Percentiles rank a stretch among this genome's conserved stretches.
Conservation (phyloP, 2,113 vertebrate species). For the Poecile atricapillus region DNA sequence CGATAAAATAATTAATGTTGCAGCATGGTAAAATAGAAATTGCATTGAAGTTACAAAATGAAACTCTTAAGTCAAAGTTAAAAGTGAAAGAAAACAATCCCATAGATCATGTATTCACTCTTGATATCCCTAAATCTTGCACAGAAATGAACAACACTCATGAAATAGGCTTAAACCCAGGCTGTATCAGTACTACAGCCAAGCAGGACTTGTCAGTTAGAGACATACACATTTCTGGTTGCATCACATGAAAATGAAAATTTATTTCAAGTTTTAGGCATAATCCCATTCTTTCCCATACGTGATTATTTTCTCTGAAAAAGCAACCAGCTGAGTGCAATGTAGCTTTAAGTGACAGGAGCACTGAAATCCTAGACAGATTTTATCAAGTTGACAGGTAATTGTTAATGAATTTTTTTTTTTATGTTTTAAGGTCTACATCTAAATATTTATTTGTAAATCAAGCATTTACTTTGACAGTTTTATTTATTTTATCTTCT, state of each 20-base stretch:
- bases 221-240: constrained; percentile 4
- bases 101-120: constrained; percentile 32
- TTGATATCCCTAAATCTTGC: constrained; percentile 49
- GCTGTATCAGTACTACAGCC: constrained; percentile 19
- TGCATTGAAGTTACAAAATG: constrained; percentile 49
- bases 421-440: neutral
- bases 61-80: constrained; percentile 34
- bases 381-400: neutral
- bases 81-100: constrained; percentile 15
- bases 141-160: constrained; percentile 47
- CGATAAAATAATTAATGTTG: constrained; percentile 41
- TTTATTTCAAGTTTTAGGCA: constrained; percentile 11
- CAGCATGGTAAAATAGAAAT: no score
- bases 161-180: constrained; percentile 54
- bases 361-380: neutral
- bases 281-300: neutral
- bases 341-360: neutral
- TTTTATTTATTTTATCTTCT: neutral
- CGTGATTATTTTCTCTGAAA: constrained; percentile 10
- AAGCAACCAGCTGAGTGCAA: neutral
- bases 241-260: constrained; percentile 45
- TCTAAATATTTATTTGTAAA: neutral
- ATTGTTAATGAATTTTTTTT: neutral
- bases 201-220: constrained; percentile 16
- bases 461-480: neutral